phyloP scores from a whole-genome alignment of 2,113 vertebrate species.

The Archilochus colubris region DNA sequence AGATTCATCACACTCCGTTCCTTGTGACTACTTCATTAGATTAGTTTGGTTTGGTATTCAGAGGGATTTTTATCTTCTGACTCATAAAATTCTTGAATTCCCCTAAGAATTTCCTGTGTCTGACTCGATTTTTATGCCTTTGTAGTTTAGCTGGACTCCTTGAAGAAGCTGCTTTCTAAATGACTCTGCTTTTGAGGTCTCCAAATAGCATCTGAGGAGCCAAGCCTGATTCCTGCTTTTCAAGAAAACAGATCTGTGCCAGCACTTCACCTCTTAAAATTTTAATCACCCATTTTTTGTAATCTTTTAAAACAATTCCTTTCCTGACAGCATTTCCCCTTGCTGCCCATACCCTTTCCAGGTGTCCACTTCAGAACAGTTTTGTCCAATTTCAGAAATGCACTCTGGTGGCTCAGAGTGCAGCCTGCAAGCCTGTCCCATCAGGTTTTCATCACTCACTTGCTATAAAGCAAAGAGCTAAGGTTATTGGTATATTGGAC shows the following conservation, averaged over 20 bases:
- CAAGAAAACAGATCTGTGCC: conserved; percentile 66
- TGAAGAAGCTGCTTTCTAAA: conserved; percentile 75
- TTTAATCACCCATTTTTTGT: conserved; percentile 50
- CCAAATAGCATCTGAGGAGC: conserved; percentile 55
- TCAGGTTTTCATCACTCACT: conserved; percentile 78
- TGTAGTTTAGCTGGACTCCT: conserved; percentile 77
- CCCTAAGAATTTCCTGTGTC: conserved; percentile 81
- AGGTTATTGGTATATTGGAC: conserved; percentile 70
- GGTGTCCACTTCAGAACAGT: conserved; percentile 12
- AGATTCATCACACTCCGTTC: conserved; percentile 73
- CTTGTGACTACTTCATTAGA: conserved; percentile 78
- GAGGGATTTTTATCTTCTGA: conserved; percentile 84
- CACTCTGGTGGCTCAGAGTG: background rate
- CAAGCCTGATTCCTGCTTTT: conserved; percentile 62
- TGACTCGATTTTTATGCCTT: conserved; percentile 80
- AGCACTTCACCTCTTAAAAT: conserved; percentile 39
- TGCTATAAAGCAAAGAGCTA: conserved; percentile 72
- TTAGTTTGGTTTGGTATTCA: conserved; percentile 78
- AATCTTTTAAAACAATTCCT: conserved; percentile 59
- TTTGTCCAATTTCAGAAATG: conserved; percentile 38
- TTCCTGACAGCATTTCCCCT: background rate
- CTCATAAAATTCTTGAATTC: conserved; percentile 86
- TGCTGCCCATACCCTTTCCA: background rate
- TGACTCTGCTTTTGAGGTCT: conserved; percentile 62
- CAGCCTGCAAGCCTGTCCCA: conserved; percentile 43